A percentile compares a stretch with the other conserved stretches of the same genome.
phyloP scores from a whole-genome alignment of 2,888 invertebrate species.

The Phengaris arion region DNA sequence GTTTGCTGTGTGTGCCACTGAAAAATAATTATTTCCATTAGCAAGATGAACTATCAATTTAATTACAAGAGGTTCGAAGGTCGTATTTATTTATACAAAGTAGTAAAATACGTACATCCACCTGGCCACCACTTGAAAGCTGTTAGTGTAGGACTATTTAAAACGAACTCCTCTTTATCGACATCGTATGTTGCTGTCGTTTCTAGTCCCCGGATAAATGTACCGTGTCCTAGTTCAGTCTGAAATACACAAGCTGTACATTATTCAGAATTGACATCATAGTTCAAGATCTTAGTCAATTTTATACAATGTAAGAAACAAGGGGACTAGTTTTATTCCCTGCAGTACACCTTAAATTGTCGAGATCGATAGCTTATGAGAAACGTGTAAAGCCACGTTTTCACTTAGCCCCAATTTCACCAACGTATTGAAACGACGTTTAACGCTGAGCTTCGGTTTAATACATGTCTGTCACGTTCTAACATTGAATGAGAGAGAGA shows the following conservation, averaged over 20 bases:
- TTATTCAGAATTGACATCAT: background rate
- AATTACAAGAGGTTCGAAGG: no score
- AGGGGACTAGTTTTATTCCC: background rate
- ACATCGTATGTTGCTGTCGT: conserved; percentile 95
- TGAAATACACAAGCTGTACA: conserved; percentile 52
- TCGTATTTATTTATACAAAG: no score
- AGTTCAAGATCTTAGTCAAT: background rate
- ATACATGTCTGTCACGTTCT: no score
- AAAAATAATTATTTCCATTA: background rate
- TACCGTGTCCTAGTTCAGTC: conserved; percentile 97
- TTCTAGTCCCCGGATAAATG: conserved; percentile 94
- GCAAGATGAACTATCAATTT: no score
- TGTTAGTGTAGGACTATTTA: conserved; percentile 91
- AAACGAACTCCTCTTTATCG: conserved; percentile 88
- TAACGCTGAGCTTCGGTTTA: no score
- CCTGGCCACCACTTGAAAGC: conserved; percentile 99
- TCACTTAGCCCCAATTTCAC: background rate
- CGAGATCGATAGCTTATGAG: background rate
- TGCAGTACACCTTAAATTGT: background rate
- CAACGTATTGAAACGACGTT: no score
- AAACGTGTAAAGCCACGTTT: background rate
- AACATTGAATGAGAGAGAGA: no score
- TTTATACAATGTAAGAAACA: background rate
- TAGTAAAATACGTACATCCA: conserved; percentile 82
- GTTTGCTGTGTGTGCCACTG: conserved; percentile 95